Base-by-base conservation (phyloP, 2,888 invertebrate genomes). In the Plagiodera versicolora region DNA sequence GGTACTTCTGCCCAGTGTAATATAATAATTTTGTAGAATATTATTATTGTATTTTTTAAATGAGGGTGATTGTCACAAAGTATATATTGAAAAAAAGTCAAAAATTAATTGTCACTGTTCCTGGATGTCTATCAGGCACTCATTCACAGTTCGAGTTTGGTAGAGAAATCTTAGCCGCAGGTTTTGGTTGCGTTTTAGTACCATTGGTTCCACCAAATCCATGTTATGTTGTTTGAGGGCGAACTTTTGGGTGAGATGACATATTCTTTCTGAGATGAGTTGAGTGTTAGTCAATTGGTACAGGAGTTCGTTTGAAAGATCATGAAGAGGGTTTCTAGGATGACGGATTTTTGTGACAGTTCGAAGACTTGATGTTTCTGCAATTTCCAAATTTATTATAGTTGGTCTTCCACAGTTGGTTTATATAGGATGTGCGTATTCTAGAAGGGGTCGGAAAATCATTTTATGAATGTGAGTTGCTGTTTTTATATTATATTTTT, bases 171-270 rank as follows among this genome's bases (percentile, higher is more conserved):
- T 19, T 47, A 19, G 47, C 19, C 16, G 47, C 10, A 19, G 47
- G 19, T 47, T 47, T 47, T 47, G 47, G 47, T 47, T 47, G 6
- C 47, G 18, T 19, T 17, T 47, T 8, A 18, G 18, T 47, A 47
- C 11, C 47, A 47, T 19, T 47, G 47, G 47, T 47, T 47, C 47
- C n/a, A n/a, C 24, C 11, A 49, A 10, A 3, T 49, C 49, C 20
- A 28, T 14, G 11, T 49, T 49, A 14, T 20, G 6, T 9, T 10
- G n/a, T 11, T 20, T 20, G 11, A n/a, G 19, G 10, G 20, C 11
- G 9, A 49, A 49, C 8, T 24, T 49, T n/a, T 20, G 9, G n/a
- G 49, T 20, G 11, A 28, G 49, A 11, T 10, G 10, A 9, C 1
- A 9, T 20, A 28, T 9, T 49, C 24, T 19, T 20, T 49, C 9